phyloP scores from a whole-genome alignment of 2,888 invertebrate genomes.

The Caenorhabditis japonica region DNA sequence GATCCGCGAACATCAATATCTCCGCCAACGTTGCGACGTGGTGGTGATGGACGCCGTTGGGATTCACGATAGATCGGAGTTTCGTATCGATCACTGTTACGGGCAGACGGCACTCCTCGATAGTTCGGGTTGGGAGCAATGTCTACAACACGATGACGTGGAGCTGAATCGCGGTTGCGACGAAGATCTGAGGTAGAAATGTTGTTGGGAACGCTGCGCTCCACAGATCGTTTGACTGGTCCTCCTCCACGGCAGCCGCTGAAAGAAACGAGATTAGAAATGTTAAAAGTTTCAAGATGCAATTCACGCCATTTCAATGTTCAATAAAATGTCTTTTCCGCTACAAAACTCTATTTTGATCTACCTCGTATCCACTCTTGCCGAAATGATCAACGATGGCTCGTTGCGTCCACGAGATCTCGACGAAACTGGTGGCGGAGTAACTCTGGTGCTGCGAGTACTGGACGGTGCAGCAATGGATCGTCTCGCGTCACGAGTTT shows the following conservation, averaged over 20 bases:
- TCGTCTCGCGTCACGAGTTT: slow-evolving; percentile 8
- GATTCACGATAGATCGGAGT: no score
- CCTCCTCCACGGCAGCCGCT: slow-evolving; percentile 26
- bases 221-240: slow-evolving; percentile 29
- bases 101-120: no score
- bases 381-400: slow-evolving; percentile 40
- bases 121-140: no score
- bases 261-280: no score
- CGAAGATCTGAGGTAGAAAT: slow-evolving; percentile 45
- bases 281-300: no score
- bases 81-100: no score
- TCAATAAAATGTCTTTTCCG: no score
- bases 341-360: no score
- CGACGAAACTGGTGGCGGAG: slow-evolving; percentile 1
- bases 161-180: slow-evolving; percentile 6
- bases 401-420: background rate
- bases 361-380: slow-evolving; percentile 35
- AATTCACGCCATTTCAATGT: no score
- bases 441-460: background rate
- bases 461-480: slow-evolving; percentile 12
- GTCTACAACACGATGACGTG: background rate
- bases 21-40: no score
- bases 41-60: no score
- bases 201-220: slow-evolving; percentile 32
- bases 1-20: no score